phyloP scores from a whole-genome alignment of 2,888 invertebrate species.

The Penaeus monodon region DNA sequence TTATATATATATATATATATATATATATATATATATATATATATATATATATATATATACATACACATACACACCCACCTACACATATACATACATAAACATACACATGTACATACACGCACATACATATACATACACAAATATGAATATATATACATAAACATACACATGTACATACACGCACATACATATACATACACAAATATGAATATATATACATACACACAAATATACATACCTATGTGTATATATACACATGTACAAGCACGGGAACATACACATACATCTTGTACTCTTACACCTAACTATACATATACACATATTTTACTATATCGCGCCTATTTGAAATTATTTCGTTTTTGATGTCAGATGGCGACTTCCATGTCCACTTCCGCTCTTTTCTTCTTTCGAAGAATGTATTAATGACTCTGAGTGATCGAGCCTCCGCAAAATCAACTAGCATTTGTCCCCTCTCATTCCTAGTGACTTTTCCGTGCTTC shows the following conservation, averaged over 20 bases:
- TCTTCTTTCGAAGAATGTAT: too few relatives aligned
- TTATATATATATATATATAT: conserved; percentile 18
- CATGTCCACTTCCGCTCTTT: too few relatives aligned
- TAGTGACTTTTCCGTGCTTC: too few relatives aligned
- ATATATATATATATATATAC: conserved; percentile 28
- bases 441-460: too few relatives aligned
- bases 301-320: conserved; percentile 31
- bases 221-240: conserved; percentile 14
- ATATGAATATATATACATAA: not conserved
- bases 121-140: conserved; percentile 25
- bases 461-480: too few relatives aligned
- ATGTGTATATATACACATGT: conserved; percentile 23
- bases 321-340: too few relatives aligned
- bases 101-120: conserved; percentile 29
- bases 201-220: conserved; percentile 26
- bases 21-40: conserved; percentile 33
- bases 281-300: too few relatives aligned
- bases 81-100: conserved; percentile 35
- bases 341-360: too few relatives aligned
- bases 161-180: not conserved
- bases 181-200: conserved; percentile 20
- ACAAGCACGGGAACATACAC: conserved; percentile 17
- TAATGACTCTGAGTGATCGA: too few relatives aligned
- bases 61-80: conserved; percentile 27
- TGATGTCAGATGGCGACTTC: too few relatives aligned